phyloP scores from a whole-genome alignment of 2,888 invertebrate genomes.

The Ypsolopha scabrella region DNA sequence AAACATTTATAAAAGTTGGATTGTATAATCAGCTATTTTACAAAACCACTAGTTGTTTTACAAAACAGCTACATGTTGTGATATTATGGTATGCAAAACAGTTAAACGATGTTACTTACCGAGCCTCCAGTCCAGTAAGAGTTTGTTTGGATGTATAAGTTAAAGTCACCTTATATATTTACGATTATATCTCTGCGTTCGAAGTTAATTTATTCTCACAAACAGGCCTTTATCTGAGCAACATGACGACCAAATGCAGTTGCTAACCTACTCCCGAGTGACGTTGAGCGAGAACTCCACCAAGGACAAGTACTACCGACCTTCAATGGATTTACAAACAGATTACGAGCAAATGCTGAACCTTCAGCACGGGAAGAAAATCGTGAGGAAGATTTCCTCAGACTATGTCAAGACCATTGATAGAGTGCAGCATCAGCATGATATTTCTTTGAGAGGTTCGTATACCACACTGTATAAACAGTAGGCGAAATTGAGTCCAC shows the following conservation, averaged over 20 bases:
- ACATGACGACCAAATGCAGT: not conserved
- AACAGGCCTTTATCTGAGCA: not conserved
- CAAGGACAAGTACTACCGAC: not conserved
- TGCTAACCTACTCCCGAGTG: not conserved
- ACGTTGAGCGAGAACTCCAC: not conserved
- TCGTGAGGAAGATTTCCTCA: slow-evolving; percentile 42
- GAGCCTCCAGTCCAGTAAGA: too few species aligned
- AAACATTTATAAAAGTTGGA: too few species aligned
- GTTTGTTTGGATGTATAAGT: too few species aligned
- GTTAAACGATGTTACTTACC: too few species aligned
- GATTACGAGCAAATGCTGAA: slow-evolving; percentile 26
- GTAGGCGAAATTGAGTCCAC: too few species aligned
- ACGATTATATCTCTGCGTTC: not conserved
- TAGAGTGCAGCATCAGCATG: slow-evolving; percentile 23
- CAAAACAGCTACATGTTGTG: too few species aligned
- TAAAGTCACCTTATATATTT: too few species aligned
- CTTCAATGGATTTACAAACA: slow-evolving; percentile 1
- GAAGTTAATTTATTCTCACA: not conserved
- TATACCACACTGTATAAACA: too few species aligned
- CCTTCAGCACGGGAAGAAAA: slow-evolving; percentile 36
- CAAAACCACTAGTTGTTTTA: too few species aligned
- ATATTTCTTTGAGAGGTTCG: slow-evolving; percentile 28
- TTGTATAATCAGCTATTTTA: too few species aligned
- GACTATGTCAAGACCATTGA: slow-evolving; percentile 48
- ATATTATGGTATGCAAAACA: too few species aligned